Evolutionary conservation across 2,113 vertebrate species (phyloP).

Genomic region (Brachirus orientalis): DNA sequence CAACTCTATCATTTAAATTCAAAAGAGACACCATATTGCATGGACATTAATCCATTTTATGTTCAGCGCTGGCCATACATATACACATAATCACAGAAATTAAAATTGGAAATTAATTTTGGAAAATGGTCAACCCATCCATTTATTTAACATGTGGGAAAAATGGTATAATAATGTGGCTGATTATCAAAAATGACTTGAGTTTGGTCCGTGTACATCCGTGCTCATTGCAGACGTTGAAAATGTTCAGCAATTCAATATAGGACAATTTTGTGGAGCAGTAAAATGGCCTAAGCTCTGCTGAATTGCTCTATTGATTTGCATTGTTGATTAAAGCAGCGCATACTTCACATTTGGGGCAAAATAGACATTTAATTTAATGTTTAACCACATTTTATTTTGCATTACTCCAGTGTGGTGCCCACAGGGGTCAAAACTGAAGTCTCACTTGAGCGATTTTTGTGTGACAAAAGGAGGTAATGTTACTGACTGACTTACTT

Average conservation of each 20-base stretch:
- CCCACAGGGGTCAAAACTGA: neutral
- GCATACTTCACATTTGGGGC: constrained; percentile 3
- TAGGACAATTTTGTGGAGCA: neutral
- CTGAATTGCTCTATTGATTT: constrained; percentile 1
- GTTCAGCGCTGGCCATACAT: neutral
- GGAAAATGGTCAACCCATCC: neutral
- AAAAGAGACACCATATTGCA: neutral
- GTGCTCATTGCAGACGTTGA: neutral
- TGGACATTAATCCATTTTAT: neutral
- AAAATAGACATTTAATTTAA: constrained; percentile 3
- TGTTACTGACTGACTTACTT: neutral
- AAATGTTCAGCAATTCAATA: neutral
- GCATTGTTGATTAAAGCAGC: constrained; percentile 6
- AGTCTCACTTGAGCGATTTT: neutral
- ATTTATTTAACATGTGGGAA: neutral
- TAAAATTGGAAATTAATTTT: neutral
- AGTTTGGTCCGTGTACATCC: neutral
- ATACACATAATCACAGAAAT: neutral
- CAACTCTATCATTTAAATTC: neutral
- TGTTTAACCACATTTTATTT: neutral
- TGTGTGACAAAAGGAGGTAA: neutral
- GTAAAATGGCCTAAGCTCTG: neutral
- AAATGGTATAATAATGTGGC: neutral
- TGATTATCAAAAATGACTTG: neutral
- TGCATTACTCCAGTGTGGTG: neutral